phyloP scores from a whole-genome alignment of 53 echinoderm and acorn worm genomes.

The Apostichopus leukothele region DNA sequence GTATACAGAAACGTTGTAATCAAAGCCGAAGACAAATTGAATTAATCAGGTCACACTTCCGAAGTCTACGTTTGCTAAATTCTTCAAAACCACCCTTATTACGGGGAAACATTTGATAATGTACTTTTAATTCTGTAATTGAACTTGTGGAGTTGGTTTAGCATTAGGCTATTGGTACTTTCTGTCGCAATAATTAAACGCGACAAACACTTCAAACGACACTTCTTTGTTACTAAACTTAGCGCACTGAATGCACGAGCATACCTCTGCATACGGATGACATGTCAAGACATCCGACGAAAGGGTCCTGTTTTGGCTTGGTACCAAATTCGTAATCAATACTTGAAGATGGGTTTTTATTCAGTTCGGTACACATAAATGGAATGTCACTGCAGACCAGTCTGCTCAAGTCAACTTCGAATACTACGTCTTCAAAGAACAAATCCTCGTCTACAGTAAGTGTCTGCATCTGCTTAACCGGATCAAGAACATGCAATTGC shows the following conservation, averaged over 20 bases:
- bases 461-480: background rate
- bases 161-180: too few relatives aligned
- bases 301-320: constrained; percentile 41
- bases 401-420: constrained; percentile 28
- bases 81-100: too few relatives aligned
- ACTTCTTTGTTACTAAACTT: too few relatives aligned
- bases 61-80: too few relatives aligned
- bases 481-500: constrained; percentile 1
- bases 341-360: constrained; percentile 29
- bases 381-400: constrained; percentile 37
- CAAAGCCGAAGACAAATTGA: too few relatives aligned
- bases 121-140: too few relatives aligned
- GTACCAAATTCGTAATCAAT: constrained; percentile 44
- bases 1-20: too few relatives aligned
- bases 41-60: too few relatives aligned
- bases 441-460: background rate
- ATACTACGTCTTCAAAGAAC: background rate
- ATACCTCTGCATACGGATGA: constrained; percentile 37
- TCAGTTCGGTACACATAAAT: constrained; percentile 38
- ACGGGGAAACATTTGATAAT: too few relatives aligned
- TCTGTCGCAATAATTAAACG: too few relatives aligned
- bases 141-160: too few relatives aligned
- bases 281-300: constrained; percentile 36
- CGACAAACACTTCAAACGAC: too few relatives aligned
- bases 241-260: background rate